Conservation (phyloP, 1,140 invertebrate species). For the Pseudachorutes palmiensis region DNA sequence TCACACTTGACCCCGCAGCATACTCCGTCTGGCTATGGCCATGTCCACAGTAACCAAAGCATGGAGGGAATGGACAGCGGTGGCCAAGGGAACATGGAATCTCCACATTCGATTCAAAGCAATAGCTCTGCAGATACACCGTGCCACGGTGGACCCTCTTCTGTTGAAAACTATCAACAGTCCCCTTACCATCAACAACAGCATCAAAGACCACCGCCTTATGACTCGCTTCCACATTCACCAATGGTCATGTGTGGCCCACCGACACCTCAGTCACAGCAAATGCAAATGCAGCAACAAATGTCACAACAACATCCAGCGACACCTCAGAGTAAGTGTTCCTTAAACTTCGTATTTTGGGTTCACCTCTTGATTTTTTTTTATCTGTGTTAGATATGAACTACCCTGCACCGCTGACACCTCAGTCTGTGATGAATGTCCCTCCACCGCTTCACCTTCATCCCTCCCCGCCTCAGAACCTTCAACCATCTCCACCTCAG, state of each 20-base stretch:
- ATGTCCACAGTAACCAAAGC: constrained; percentile 38
- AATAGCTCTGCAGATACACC: constrained; percentile 21
- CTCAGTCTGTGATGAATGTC: no score
- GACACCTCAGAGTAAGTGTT: constrained; percentile 28
- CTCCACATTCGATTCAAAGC: constrained; percentile 34
- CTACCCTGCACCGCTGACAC: constrained; percentile 22
- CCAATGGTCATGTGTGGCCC: constrained; percentile 35
- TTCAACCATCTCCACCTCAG: constrained; percentile 21
- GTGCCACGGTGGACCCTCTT: constrained; percentile 23
- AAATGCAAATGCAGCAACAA: no score
- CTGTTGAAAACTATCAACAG: constrained; percentile 31
- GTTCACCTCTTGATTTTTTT: no score
- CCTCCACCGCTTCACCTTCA: no score
- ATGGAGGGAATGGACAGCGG: constrained; percentile 28
- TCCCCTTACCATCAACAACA: constrained; percentile 22
- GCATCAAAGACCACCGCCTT: constrained; percentile 22
- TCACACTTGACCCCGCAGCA: constrained; percentile 42
- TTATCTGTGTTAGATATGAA: constrained; percentile 14
- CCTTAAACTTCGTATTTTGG: background rate
- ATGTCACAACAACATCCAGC: constrained; percentile 23
- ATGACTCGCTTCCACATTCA: constrained; percentile 31
- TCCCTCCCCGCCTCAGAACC: constrained; percentile 40
- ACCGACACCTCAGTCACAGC: constrained; percentile 33
- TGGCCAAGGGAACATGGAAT: constrained; percentile 25
- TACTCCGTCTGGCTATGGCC: constrained; percentile 16